Evolutionary conservation across 2,888 invertebrate genomes (phyloP), one percentile per base, ranked within the genome.

Genomic region (Drosophila prostipennis): DNA sequence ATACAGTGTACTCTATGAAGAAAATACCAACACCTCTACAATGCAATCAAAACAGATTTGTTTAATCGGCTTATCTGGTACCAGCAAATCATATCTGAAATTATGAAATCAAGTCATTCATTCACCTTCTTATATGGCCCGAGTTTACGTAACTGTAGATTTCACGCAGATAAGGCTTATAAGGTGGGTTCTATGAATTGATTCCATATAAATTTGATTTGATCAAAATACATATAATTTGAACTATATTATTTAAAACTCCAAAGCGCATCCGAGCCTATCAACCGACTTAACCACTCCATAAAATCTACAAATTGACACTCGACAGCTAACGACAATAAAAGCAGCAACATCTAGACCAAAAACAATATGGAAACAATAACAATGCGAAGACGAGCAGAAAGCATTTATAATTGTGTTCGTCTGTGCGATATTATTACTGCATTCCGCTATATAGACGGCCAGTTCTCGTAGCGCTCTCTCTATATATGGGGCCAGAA

Each of bases 401-500:
- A 42, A 29, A 43, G 54, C 56, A 63, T 64, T 52, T 65, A 52
- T 65, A 65, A 46, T 45, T 65, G 68, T 53, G 64, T 53, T 52
- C 53, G 53, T 26, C 16, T 34, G 16, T 13, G 45, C 45, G 64
- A 53, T 65, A 65, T 64, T 64, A 39, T 39, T 64, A 39, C 39
- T 65, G 52, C 64, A 65, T 65, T 65, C 53, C 64, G 32, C 67
- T 16, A 45, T 65, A 65, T 53, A 29, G 37, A 29, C 53, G 37
- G 37, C 43, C 16, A 43, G 52, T 43, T 46, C n/a, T 36, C 46
- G 52, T 46, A 46, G 39, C 40, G 23, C 59, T 43, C 65, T 48
- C 65, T 37, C 43, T 54, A 79, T 81, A 82, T 77, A 83, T 11
- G 74, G 48, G 34, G 52, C 68, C 57, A 48, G 65, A 57, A 73